Base-by-base conservation (phyloP, 2,113 vertebrate genomes). In the Pygoscelis antarcticus region DNA sequence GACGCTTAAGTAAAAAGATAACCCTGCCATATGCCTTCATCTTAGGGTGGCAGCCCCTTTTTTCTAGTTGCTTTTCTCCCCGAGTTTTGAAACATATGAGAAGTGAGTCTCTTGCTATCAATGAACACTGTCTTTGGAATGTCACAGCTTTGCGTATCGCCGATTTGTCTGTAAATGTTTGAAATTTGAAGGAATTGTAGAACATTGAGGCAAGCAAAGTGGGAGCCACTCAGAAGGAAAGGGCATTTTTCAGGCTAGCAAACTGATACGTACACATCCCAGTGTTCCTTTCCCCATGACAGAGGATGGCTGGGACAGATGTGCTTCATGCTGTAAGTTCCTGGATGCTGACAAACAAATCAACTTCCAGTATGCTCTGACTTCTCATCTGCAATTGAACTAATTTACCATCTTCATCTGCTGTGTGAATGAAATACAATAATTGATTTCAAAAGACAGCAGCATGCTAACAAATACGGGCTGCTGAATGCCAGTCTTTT, bases 391-490 rank as follows among this genome's bases (percentile, higher is more conserved):
- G 72, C 85, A 95, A 32, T 51, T 81, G 74, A 96, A 96, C 93
- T 92, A 87, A 97, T 96, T 93, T 87, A 65, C 70, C n/a, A 62
- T 77, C 82, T 93, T 96, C 87, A 42, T 96, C 75, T 93, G 51
- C n/a, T 91, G 64, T 75, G 21, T 54, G 69, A 96, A 91, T 61
- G 78, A 92, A 94, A 94, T 36, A 40, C 60, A 97, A 36, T 77
- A 60, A 95, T 52, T 77, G 71, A 91, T 89, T 90, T 83, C 40
- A 69, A 52, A 81, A 87, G 72, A 74, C 55, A 55, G 22, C 62
- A 84, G 60, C n/a, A 26, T 60, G 42, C 30, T 89, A 83, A 68
- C 42, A 57, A 86, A 93, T 72, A 70, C 4, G 11, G 85, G 44
- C 52, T 61, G 49, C 42, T 61, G 36, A 81, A 94, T 2, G 1